These are phyloP conservation scores for Premnoplex brunnescens DNA, from an alignment of 2,797 vertebrate genomes.

Conservation along the genomic window DNA sequence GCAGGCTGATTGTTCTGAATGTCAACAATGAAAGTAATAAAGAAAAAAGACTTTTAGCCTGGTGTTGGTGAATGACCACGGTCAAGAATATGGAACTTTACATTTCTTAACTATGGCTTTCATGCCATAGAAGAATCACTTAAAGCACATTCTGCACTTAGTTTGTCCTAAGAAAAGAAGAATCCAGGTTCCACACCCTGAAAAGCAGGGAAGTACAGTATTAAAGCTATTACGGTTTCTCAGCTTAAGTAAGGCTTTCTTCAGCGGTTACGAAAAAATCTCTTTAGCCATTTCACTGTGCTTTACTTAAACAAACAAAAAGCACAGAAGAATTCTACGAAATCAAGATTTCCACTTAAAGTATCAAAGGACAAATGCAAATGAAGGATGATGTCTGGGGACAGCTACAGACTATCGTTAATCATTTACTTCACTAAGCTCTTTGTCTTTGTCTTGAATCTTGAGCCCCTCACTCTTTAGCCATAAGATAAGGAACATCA, in stretches of 20 bases:
- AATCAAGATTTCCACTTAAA: background rate
- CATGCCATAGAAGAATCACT: background rate
- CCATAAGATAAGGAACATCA: background rate
- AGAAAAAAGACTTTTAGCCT: background rate
- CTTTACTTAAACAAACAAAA: background rate
- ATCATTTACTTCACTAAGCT: background rate
- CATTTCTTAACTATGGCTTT: background rate
- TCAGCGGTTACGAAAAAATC: background rate
- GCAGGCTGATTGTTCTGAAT: background rate
- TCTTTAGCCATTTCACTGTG: background rate
- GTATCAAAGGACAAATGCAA: background rate
- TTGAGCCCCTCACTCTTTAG: background rate
- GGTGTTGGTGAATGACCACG: background rate
- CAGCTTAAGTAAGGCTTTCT: background rate
- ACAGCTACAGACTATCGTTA: background rate
- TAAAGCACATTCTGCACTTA: background rate
- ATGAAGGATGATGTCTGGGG: background rate
- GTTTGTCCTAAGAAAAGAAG: conserved; percentile 7
- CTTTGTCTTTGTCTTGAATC: background rate
- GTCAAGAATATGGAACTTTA: background rate
- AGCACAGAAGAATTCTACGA: background rate
- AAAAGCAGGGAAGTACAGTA: conserved; percentile 8
- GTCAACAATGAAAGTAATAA: background rate
- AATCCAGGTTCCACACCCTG: background rate
- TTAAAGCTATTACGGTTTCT: background rate